phyloP scores from a whole-genome alignment of 2,888 invertebrate genomes.

The Cheilosia vulpina region DNA sequence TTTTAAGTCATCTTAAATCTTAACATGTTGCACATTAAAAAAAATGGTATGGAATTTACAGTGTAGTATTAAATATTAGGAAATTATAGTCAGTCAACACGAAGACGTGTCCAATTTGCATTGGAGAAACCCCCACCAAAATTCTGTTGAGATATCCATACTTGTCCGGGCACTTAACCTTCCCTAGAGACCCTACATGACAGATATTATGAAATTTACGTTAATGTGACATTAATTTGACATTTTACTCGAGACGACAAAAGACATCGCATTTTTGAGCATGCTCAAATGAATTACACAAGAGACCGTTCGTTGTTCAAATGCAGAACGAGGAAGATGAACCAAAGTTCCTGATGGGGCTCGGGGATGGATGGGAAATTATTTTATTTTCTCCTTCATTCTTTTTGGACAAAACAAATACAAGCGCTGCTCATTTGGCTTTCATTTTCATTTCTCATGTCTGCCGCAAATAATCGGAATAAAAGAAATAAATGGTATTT shows the following conservation, averaged over 20 bases:
- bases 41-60: too few species aligned
- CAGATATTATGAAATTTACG: slow-evolving; percentile 50
- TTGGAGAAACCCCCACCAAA: slow-evolving; percentile 29
- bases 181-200: slow-evolving; percentile 49
- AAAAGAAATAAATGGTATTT: slow-evolving; percentile 50
- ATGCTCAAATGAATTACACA: slow-evolving; percentile 59
- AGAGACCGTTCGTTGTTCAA: slow-evolving; percentile 57
- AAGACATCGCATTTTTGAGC: slow-evolving; percentile 17
- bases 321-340: slow-evolving; percentile 50
- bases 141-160: neutral
- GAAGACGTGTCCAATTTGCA: neutral
- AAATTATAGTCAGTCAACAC: too few species aligned
- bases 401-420: slow-evolving; percentile 43
- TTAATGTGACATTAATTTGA: slow-evolving; percentile 70
- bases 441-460: slow-evolving; percentile 58
- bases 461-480: slow-evolving; percentile 70
- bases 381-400: slow-evolving; percentile 39
- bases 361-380: slow-evolving; percentile 31
- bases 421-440: slow-evolving; percentile 69
- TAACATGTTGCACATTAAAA: too few species aligned
- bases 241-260: slow-evolving; percentile 50
- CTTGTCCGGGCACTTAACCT: slow-evolving; percentile 34
- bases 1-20: too few species aligned
- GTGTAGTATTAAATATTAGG: too few species aligned
- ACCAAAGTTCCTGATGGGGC: slow-evolving; percentile 33